phyloP scores from a whole-genome alignment of 2,113 vertebrate species.

The Ammodramus savannarum region DNA sequence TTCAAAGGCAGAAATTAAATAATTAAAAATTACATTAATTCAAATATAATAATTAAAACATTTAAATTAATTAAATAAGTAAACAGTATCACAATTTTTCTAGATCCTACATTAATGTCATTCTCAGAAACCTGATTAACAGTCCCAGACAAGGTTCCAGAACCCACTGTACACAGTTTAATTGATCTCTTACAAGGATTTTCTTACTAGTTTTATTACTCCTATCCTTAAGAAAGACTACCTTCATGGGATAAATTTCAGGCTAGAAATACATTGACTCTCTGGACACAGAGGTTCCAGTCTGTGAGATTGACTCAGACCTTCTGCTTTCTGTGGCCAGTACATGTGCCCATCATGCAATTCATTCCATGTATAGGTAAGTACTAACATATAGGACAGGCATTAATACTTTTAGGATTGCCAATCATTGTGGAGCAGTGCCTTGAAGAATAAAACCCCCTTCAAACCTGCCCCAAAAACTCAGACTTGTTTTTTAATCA shows the following conservation, averaged over 20 bases:
- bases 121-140: not conserved
- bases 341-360: not conserved
- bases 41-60: no score
- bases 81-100: not conserved
- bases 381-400: not conserved
- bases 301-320: not conserved
- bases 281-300: not conserved
- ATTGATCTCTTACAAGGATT: not conserved
- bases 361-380: not conserved
- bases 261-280: not conserved
- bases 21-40: not conserved
- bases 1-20: not conserved
- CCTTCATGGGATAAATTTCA: not conserved
- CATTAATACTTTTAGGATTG: not conserved
- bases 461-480: not conserved
- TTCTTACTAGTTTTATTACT: not conserved
- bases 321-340: not conserved
- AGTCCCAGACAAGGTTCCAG: not conserved
- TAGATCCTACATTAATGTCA: not conserved
- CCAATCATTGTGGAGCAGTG: fast-evolving
- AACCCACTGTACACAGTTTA: not conserved
- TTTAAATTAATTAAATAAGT: not conserved
- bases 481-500: not conserved
- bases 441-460: not conserved
- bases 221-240: not conserved